Evolutionary conservation across 2,797 vertebrate species (phyloP), one percentile per base, ranked within the genome.

Genomic region (Podarcis siculus): DNA sequence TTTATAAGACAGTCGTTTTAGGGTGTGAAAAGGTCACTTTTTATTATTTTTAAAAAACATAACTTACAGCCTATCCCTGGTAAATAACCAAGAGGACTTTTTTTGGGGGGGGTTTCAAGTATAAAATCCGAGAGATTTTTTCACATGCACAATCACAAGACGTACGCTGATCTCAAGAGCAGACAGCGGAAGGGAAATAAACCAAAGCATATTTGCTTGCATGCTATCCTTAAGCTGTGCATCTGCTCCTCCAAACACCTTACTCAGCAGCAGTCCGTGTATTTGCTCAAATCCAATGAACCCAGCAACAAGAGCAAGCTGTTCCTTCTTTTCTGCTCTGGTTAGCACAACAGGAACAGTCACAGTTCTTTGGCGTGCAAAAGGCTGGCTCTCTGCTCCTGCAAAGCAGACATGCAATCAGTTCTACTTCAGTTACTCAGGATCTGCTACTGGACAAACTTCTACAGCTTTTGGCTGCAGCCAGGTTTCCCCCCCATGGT

Each of bases 251-350:
- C 10, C 72, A 76, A 76, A 82, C n/a, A 83, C 8, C 61, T 67
- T 67, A 15, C n/a, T 66, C 80, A 77, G 45, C 61, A 78, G 21
- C 32, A 61, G 77, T 45, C 13, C 69, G 21, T 49, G 39, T 25
- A 49, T 67, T 78, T 42, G 17, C 49, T 64, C 37, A 64, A 17
- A 75, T 81, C 69, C 35, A n/a, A 12, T 61, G 37, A 87, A 61
- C 67, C 9, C 8, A 71, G 19, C 61, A 64, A 66, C n/a, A 81
- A 35, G 13, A 75, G 3, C 79, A 82, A 45, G 55, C 72, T 76
- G 71, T 82, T 87, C 42, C 37, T 30, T 27, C 17, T 35, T 82
- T 87, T 87, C 86, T 76, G 72, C 71, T 87, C 58, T 45, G 86
- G 55, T 87, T 66, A 66, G n/a, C 69, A 35, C 5, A 61, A 82